Evolutionary conservation across 2,113 vertebrate species (phyloP).

Genomic region (Oreocharis arfaki): DNA sequence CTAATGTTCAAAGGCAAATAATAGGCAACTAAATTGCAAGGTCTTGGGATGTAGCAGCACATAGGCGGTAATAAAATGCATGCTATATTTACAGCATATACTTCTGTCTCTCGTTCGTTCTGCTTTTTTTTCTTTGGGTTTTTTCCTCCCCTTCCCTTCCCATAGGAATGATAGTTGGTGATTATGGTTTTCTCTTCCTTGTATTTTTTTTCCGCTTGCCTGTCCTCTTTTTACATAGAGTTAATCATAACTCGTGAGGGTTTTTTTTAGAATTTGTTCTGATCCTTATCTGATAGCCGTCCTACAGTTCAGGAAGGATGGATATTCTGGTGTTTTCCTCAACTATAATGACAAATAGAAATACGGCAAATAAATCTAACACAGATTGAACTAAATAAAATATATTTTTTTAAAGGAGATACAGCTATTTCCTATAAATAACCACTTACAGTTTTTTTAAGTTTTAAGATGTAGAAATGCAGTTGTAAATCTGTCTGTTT

Average conservation of each 20-base stretch:
- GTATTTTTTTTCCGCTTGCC: background rate
- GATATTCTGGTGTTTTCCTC: constrained; percentile 20
- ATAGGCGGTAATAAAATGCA: constrained; percentile 34
- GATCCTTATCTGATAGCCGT: constrained; percentile 24
- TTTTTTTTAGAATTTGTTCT: constrained; percentile 21
- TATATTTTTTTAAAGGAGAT: background rate
- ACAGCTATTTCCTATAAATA: background rate
- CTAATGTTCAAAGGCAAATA: constrained; percentile 76
- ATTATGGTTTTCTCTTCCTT: background rate
- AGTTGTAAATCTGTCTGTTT: background rate
- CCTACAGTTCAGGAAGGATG: background rate
- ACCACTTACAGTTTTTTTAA: background rate
- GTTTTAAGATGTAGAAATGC: background rate
- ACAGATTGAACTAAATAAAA: background rate
- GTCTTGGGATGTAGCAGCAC: constrained; percentile 47
- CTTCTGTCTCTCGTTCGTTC: background rate
- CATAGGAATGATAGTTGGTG: background rate
- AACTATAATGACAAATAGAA: constrained; percentile 1
- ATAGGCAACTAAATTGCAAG: constrained; percentile 68
- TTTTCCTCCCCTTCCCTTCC: background rate
- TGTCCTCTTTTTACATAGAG: constrained; percentile 44
- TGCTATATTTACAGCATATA: constrained; percentile 15
- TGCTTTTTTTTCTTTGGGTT: background rate
- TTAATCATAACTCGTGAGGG: constrained; percentile 25
- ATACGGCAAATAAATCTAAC: background rate